Conservation (phyloP, 64 coral and sea anemone genomes). For the Stichodactyla helianthus region DNA sequence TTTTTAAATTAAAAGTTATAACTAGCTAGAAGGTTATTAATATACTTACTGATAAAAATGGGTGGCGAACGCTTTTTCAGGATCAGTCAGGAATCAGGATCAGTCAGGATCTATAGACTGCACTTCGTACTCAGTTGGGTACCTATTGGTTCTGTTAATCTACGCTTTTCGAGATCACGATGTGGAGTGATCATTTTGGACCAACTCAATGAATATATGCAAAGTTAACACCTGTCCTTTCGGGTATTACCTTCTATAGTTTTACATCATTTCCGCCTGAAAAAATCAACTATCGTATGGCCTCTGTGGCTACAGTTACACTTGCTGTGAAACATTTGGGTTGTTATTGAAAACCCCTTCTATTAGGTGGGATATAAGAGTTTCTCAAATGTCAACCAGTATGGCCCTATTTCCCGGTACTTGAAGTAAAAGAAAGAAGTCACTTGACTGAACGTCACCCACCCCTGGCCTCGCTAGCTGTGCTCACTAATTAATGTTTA, state of each 20-base stretch:
- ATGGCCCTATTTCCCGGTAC: not conserved
- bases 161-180: not conserved
- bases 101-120: not conserved
- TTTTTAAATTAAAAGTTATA: not conserved
- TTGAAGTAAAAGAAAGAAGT: not conserved
- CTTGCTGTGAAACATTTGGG: not conserved
- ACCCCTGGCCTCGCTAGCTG: not conserved
- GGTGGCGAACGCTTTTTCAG: not conserved
- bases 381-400: not conserved
- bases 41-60: not conserved
- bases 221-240: not conserved
- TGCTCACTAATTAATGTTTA: conserved; percentile 4
- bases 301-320: not conserved
- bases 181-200: not conserved
- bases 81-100: not conserved
- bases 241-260: not conserved
- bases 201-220: conserved; percentile 1
- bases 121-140: not conserved
- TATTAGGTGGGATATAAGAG: not conserved
- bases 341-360: not conserved
- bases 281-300: not conserved
- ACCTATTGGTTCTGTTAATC: not conserved
- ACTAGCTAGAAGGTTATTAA: not conserved
- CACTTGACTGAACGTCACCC: not conserved
- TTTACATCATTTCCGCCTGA: not conserved